Percentiles rank a stretch among this genome's conserved stretches.
Evolutionary conservation across 2,888 invertebrate species (phyloP).

Genomic region (Galerucella calmariensis): DNA sequence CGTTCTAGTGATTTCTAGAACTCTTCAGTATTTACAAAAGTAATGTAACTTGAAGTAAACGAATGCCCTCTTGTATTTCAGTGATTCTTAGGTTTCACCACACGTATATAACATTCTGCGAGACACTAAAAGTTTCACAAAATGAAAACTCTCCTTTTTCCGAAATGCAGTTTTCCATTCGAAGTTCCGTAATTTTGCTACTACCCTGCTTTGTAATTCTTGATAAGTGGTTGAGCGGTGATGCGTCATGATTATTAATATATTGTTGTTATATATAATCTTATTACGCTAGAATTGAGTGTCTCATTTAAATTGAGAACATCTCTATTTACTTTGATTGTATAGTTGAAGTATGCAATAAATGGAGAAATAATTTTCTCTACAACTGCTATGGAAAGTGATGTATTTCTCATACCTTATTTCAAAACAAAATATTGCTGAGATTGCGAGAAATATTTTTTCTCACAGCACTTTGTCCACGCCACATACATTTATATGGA

Average conservation of each 20-base stretch:
- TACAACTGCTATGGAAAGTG: too few species aligned
- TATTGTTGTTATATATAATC: not conserved
- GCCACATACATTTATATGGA: too few species aligned
- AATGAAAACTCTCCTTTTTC: conserved; percentile 2
- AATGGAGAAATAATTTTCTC: too few species aligned
- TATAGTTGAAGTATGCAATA: too few species aligned
- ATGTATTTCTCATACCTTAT: too few species aligned
- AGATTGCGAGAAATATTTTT: too few species aligned
- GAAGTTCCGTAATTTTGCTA: not conserved
- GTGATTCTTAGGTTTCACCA: not conserved
- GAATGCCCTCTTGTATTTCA: not conserved
- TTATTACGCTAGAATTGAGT: not conserved
- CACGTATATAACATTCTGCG: conserved; percentile 6
- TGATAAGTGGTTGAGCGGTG: not conserved
- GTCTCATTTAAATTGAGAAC: too few species aligned
- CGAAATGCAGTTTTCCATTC: not conserved
- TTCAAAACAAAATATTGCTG: too few species aligned
- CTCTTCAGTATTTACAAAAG: not conserved
- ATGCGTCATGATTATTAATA: not conserved
- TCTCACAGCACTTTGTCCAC: too few species aligned
- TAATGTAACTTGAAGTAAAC: not conserved
- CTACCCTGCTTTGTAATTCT: not conserved
- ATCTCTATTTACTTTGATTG: too few species aligned
- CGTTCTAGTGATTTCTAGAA: not conserved
- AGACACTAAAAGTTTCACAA: conserved; percentile 21